Evolutionary conservation across 2,797 vertebrate species (phyloP), one percentile per base, ranked within the genome.

Genomic region (Galagoides demidoff): DNA sequence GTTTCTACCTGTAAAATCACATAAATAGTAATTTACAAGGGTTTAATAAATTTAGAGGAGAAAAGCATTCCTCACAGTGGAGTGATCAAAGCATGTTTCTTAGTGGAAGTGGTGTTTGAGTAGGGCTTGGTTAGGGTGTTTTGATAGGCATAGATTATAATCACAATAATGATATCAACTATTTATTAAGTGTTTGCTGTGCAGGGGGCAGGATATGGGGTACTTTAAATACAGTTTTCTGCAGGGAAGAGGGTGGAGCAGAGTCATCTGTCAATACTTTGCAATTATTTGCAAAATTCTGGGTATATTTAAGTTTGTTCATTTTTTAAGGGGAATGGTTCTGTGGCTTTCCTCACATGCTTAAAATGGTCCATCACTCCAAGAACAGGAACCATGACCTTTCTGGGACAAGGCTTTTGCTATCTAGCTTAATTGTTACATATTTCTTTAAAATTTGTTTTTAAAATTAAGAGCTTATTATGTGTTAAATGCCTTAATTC

Each of bases 371-470:
- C 61, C 4, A 31, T 64, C 37, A 49, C 25, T 55, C 49, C 10
- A 70, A 63, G 49, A 63, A 77, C 14, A 3, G 39, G n/a, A 88
- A 27, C 9, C 29, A 29, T 76, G 59, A 57, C n/a, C 12, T 84
- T 59, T 70, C 20, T 88, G 91, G 91, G 49, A 83, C 39, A 78
- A 94, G 63, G 66, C 71, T 16, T 64, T 90, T 93, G 89, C 66
- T 68, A 3, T 85, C 19, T 61, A 70, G 39, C 49, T 59, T 45
- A 64, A 6, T 63, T 23, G 29, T 91, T 94, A 34, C 11, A 20
- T 49, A 31, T 63, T 59, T 92, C 52, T 13, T 85, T 95, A 74
- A 39, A 77, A 27, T 83, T 59, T 39, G 73, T 64, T 55, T 90
- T 76, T 14, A 25, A 73, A 92, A 71, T 19, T 16, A 90, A 63